Percentiles rank a stretch among this genome's conserved stretches.
Evolutionary conservation across 2,797 vertebrate genomes (phyloP).

Genomic region (Crocidura indochinensis): DNA sequence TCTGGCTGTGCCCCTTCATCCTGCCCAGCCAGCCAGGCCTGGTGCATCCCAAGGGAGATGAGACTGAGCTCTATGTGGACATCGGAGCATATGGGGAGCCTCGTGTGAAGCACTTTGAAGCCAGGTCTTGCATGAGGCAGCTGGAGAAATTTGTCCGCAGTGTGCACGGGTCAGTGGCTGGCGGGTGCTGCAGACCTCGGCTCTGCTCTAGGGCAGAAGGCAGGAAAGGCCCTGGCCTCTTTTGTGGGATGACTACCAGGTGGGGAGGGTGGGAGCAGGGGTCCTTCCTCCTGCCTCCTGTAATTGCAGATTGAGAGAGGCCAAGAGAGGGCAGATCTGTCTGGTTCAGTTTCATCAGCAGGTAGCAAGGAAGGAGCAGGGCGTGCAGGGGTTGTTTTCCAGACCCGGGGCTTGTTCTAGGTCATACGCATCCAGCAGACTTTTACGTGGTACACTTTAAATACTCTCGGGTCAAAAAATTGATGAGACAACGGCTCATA

Average conservation of each 20-base stretch:
- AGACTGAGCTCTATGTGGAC: constrained; percentile 96
- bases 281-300: background rate
- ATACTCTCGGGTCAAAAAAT: too few relatives aligned
- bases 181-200: rapidly evolving
- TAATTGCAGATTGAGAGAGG: background rate
- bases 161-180: constrained; percentile 94
- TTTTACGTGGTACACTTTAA: too few relatives aligned
- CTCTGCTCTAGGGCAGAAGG: background rate
- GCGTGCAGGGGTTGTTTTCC: too few relatives aligned
- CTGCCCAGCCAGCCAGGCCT: constrained; percentile 96
- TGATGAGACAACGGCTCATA: too few relatives aligned
- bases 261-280: background rate
- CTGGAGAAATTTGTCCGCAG: constrained; percentile 98
- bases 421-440: too few relatives aligned
- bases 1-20: constrained; percentile 98
- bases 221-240: background rate
- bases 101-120: constrained; percentile 96
- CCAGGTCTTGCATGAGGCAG: constrained; percentile 94
- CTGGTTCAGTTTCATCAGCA: background rate
- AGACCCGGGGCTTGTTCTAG: too few relatives aligned
- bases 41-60: constrained; percentile 96
- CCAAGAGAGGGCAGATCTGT: too few relatives aligned
- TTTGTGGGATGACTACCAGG: background rate
- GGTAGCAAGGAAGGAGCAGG: too few relatives aligned
- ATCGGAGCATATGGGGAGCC: constrained; percentile 98